Percentiles rank a stretch among this genome's conserved stretches.
Conservation (phyloP, 1,140 invertebrate species). For the Dermatophagoides farinae region DNA sequence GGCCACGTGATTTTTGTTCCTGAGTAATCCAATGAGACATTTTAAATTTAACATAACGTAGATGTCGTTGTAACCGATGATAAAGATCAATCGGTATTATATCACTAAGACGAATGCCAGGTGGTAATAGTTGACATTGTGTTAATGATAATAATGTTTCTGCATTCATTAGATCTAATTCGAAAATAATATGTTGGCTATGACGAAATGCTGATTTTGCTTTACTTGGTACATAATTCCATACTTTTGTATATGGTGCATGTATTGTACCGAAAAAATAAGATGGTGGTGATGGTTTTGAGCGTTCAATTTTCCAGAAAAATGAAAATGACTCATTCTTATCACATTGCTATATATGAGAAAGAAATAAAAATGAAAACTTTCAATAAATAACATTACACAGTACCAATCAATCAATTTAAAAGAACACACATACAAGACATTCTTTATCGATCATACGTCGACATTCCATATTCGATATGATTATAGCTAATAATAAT, state of each 20-base stretch:
- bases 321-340: conserved; percentile 25
- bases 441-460: too few relatives aligned
- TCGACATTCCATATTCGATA: too few relatives aligned
- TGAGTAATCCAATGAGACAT: conserved; percentile 32
- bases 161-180: conserved; percentile 34
- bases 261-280: conserved; percentile 40
- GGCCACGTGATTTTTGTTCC: conserved; percentile 29
- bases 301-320: conserved; percentile 26
- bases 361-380: not conserved
- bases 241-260: conserved; percentile 36
- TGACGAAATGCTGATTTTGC: conserved; percentile 32
- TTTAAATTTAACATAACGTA: conserved; percentile 30
- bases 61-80: conserved; percentile 29
- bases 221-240: conserved; percentile 33
- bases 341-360: conserved; percentile 19
- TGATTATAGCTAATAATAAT: too few relatives aligned
- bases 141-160: conserved; percentile 30
- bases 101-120: conserved; percentile 27
- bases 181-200: conserved; percentile 32
- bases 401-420: too few relatives aligned
- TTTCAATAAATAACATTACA: too few relatives aligned
- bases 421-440: too few relatives aligned
- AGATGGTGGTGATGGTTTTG: conserved; percentile 26
- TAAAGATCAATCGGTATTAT: conserved; percentile 31
- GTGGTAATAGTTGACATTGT: conserved; percentile 33